Base-by-base conservation (phyloP, 2,888 invertebrate species). In the Drosophila subquinaria region DNA sequence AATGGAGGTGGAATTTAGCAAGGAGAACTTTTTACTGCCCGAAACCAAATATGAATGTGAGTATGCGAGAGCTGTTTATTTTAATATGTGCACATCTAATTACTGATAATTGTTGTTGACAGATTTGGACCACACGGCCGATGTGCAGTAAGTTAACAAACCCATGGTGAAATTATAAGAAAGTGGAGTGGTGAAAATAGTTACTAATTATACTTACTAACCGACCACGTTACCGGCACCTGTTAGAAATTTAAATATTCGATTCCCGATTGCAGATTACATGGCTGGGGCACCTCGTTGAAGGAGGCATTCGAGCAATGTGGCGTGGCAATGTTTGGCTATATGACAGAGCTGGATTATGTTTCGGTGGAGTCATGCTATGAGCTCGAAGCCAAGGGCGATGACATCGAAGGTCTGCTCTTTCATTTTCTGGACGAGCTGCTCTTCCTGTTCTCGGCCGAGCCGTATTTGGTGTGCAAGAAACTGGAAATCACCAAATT, bases 111-210 rank as follows among this genome's bases (percentile, higher is more conserved):
- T 17, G 11, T 17, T n/a, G 30, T 40, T 51, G 13, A n/a, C 94
- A 97, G 97, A 97, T 95, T 94, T 99, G 92, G 99, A 99, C 91
- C 99, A 99, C 92, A 98, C 99, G 35, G 99, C 99, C 17, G 99
- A 99, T 94, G 97, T 99, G n/a, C 99, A 99, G 97, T 98, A 94
- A 96, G 97, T 96, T 90, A 0, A 11, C 6, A 90, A 0, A 11
- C 11, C 15, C 27, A 42, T 43, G 43, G 43, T 42, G 42, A 10
- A 17, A 42, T 10, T 42, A 17, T 10, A 15, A 40, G 8, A 40
- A 8, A 15, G 27, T 40, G 40, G 15, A 15, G 3, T 38, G n/a
- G 36, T 13, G 6, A 38, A 38, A 30, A 13, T 5, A 2, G 13
- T 3, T n/a, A 38, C 1, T n/a, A 38, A 5, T 36, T 36, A 13